Conservation (phyloP, 2,113 vertebrate genomes). For the Nothobranchius kuhntae region DNA sequence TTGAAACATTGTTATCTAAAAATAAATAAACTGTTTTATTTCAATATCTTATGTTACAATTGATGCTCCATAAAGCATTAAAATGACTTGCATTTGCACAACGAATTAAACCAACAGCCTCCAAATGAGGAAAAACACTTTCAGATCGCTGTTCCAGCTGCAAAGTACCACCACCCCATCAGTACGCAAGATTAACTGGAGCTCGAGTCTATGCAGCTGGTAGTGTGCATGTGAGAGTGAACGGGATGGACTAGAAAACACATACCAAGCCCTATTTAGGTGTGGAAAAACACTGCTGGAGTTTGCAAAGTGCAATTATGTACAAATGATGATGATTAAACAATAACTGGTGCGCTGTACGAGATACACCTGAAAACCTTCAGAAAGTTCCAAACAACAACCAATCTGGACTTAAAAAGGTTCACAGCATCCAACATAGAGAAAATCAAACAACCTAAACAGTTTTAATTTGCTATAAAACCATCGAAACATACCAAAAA, state of each 20-base stretch:
- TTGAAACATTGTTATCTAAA: too few species aligned
- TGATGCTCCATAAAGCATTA: too few species aligned
- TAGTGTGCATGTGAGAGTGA: conserved; percentile 1
- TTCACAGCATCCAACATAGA: too few species aligned
- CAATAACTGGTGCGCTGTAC: conserved; percentile 64
- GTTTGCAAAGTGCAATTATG: conserved; percentile 62
- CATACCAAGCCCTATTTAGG: conserved; percentile 55
- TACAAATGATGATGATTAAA: conserved; percentile 76
- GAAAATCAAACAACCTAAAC: too few species aligned
- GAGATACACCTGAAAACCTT: conserved; percentile 46
- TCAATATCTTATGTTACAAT: too few species aligned
- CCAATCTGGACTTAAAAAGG: not conserved
- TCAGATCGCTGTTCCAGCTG: conserved; percentile 25
- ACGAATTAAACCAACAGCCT: not conserved
- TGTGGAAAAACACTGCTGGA: conserved; percentile 56
- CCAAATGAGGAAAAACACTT: conserved; percentile 55
- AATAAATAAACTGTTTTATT: too few species aligned
- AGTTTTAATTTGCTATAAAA: too few species aligned
- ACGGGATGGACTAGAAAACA: conserved; percentile 37
- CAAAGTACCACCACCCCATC: conserved; percentile 27
- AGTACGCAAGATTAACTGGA: conserved; percentile 32
- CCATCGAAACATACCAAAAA: not conserved
- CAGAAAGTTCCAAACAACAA: conserved; percentile 1
- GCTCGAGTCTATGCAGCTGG: conserved; percentile 27
- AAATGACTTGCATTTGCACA: not conserved